A percentile compares a stretch with the other conserved stretches of the same genome.
phyloP scores from a whole-genome alignment of 2,113 vertebrate species.

The Gymnocephalus cernua region DNA sequence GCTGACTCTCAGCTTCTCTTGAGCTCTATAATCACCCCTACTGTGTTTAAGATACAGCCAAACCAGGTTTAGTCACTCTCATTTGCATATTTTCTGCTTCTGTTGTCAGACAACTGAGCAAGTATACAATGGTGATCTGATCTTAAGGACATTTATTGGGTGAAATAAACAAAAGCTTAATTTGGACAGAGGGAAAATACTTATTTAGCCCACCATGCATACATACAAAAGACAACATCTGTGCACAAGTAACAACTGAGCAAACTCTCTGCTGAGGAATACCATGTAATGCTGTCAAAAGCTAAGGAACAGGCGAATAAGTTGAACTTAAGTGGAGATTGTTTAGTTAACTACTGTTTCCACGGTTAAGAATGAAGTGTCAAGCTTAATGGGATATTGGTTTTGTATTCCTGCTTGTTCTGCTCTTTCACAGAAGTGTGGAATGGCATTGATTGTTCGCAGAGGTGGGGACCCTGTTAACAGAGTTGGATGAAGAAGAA shows the following conservation, averaged over 20 bases:
- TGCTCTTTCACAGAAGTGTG: background rate
- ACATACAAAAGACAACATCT: background rate
- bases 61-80: background rate
- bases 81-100: background rate
- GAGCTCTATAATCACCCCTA: background rate
- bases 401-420: slow-evolving; percentile 1
- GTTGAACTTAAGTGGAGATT: background rate
- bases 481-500: slow-evolving; percentile 10
- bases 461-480: slow-evolving; percentile 20
- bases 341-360: background rate
- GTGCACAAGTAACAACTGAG: background rate
- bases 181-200: background rate
- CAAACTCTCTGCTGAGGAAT: background rate
- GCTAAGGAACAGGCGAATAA: background rate
- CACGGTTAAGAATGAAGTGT: background rate
- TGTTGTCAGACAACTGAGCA: background rate
- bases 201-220: background rate
- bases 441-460: slow-evolving; percentile 9
- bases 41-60: background rate
- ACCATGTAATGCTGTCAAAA: background rate
- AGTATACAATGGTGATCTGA: background rate
- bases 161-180: background rate
- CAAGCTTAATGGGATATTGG: background rate
- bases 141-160: background rate
- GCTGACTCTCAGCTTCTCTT: background rate